phyloP scores from a whole-genome alignment of 2,797 vertebrate species.

The Micrastur ruficollis region DNA sequence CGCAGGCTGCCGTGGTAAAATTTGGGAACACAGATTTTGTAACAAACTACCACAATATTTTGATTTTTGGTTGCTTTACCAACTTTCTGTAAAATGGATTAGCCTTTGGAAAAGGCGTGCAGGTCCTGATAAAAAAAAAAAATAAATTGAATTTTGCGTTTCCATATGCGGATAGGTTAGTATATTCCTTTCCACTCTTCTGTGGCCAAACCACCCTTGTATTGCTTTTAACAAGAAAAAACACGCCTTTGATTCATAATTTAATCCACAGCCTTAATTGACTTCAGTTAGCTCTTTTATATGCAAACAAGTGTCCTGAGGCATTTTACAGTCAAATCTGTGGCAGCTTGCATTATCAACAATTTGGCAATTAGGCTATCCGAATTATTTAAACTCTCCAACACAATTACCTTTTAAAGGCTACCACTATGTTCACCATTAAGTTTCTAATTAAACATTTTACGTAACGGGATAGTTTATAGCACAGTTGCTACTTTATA shows the following conservation, averaged over 20 bases:
- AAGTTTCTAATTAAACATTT: constrained; percentile 72
- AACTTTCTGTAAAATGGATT: neutral
- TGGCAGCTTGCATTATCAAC: constrained; percentile 59
- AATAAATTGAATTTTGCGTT: neutral
- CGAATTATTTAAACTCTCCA: constrained; percentile 69
- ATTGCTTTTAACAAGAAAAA: constrained; percentile 35
- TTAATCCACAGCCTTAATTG: constrained; percentile 38
- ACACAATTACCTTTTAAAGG: constrained; percentile 70
- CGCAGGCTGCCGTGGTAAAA: neutral
- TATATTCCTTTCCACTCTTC: neutral
- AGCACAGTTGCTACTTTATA: constrained; percentile 50
- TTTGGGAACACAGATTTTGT: neutral
- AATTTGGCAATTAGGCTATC: constrained; percentile 65
- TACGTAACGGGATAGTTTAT: constrained; percentile 56
- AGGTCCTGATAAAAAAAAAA: neutral
- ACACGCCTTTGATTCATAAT: constrained; percentile 18
- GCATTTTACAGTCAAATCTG: constrained; percentile 34
- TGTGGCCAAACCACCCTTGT: neutral
- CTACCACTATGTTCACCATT: constrained; percentile 64
- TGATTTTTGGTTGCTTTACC: neutral
- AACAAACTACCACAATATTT: neutral
- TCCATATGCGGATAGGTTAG: neutral
- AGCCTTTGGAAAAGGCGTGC: neutral
- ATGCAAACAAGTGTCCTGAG: constrained; percentile 66
- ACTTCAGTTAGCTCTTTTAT: constrained; percentile 61